Evolutionary conservation across 2,797 vertebrate species (phyloP), one percentile per base, ranked within the genome.

Genomic region (Pipistrellus nathusii): DNA sequence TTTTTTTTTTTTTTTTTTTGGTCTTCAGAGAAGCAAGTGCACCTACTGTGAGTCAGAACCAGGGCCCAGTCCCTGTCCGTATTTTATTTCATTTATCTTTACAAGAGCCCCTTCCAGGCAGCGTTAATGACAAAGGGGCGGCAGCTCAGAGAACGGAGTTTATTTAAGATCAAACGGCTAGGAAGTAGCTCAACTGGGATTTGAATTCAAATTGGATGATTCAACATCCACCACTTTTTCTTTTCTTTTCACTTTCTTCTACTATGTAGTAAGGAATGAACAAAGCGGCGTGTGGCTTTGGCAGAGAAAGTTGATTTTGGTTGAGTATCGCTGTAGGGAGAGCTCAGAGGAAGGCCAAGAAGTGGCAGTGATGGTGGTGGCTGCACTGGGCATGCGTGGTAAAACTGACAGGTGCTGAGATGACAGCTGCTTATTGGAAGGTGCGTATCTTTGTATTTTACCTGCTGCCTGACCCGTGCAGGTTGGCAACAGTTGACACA

Each of bases 381-480:
- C 96, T 97, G 88, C 80, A n/a, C 51, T 86, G 91, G 75, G 64
- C 89, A 94, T 75, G 93, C 44, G 23, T 69, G 90, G 41, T 35
- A 88, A 96, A 81, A 88, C n/a, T 91, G 94, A 96, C 77, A 88
- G 72, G 25, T 62, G 96, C 38, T 78, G 92, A 97, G 97, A 94
- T 96, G 96, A 96, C 96, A 88, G 72, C 93, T 87, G 62, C 83
- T 81, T 72, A 48, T 90, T 93, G 85, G 88, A 95, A 94, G 92
- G 85, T 77, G 80, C 88, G 86, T 94, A 69, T 66, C 84, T 88
- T 93, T 66, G 55, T 81, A 3, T 97, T 2, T 0, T 94, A 96
- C 96, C 95, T 97, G 94, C 84, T 95, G 92, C 21, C 81, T 55
- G 76, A 88, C 5, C 32, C 5, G 0, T 0, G 35, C 6, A 11